Percentiles rank a stretch among this genome's conserved stretches.
phyloP scores from a whole-genome alignment of 92 coral and sea anemone species.

The Palythoa heliodiscus region DNA sequence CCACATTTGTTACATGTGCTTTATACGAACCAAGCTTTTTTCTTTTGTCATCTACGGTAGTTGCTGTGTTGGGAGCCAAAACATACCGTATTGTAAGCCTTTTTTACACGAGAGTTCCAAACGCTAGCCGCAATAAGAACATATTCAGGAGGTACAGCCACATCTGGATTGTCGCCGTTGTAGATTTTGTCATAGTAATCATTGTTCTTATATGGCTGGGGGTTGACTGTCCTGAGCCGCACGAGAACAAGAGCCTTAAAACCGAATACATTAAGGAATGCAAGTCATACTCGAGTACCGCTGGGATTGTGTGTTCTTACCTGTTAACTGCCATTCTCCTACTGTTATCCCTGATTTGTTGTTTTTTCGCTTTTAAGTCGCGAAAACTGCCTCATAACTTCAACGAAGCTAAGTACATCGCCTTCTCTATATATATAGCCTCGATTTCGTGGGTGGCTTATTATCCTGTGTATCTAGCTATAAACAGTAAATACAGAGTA shows the following conservation, averaged over 20 bases:
- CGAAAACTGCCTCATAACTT: constrained; percentile 85
- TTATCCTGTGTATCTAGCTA: constrained; percentile 71
- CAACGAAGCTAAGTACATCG: constrained; percentile 88
- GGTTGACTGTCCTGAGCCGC: constrained; percentile 57
- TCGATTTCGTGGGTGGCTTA: constrained; percentile 76
- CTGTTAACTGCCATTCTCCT: constrained; percentile 59
- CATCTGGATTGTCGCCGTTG: constrained; percentile 53
- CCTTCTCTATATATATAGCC: constrained; percentile 72
- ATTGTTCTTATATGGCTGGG: constrained; percentile 63
- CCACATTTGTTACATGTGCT: constrained; percentile 55
- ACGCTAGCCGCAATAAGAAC: constrained; percentile 51
- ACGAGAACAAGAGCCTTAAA: constrained; percentile 55
- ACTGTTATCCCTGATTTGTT: constrained; percentile 57
- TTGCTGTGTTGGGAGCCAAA: constrained; percentile 77
- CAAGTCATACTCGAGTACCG: constrained; percentile 1
- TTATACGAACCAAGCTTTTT: constrained; percentile 66
- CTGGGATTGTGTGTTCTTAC: constrained; percentile 62
- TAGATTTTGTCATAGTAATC: constrained; percentile 44
- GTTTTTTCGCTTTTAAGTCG: constrained; percentile 81
- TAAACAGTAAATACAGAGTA: constrained; percentile 65
- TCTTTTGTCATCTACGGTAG: constrained; percentile 66
- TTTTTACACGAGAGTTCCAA: constrained; percentile 65
- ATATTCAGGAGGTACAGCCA: constrained; percentile 58
- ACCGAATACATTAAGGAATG: constrained; percentile 56
- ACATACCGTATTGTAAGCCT: constrained; percentile 71